Base-by-base conservation (phyloP, 2,797 vertebrate species). In the Melanogrammus aeglefinus region DNA sequence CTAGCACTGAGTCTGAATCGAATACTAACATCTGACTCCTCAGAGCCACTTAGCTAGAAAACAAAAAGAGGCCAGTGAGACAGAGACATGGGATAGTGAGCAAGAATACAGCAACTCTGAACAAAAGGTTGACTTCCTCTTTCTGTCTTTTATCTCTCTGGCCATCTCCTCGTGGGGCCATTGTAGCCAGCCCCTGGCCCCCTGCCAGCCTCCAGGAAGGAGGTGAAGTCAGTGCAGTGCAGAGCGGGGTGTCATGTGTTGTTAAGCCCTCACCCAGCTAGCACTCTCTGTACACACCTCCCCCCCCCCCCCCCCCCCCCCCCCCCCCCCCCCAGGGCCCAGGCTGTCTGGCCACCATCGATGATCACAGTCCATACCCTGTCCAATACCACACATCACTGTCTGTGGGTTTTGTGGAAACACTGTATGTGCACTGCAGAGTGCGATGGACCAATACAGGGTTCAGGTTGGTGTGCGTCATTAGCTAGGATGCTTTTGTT, bases 121-220 rank as follows among this genome's bases (percentile, higher is more conserved):
- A 78, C 79, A 84, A 80, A 81, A 73, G 73, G 29, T n/a, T 51
- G 47, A 86, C 83, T 87, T 88, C 87, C 90, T 88, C 80, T 88
- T 91, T 83, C 77, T 72, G 78, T 78, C 36, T 80, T 80, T 87
- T 88, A 90, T 91, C 90, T 80, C 73, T 76, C 16, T 44, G 82
- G 76, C 79, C 85, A 83, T 90, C 88, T 82, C 80, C 79, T 81
- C 76, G 83, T 8, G 0, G 0, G 6, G 1, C 87, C 79, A 86
- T 90, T 92, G 90, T 91, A 74, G 57, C 3, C 10, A 5, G 57
- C 27, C 72, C 72, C 35, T 90, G 91, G 89, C 82, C 24, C 6
- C 0, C 6, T 0, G 88, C 89, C 88, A 90, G 87, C 77, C 84
- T 87, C 90, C 83, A 84, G 84, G 84, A 80, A 80, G 77, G 77